These are phyloP conservation scores for Lerema accius DNA, from an alignment of 1,140 invertebrate species.

Conservation along the genomic window DNA sequence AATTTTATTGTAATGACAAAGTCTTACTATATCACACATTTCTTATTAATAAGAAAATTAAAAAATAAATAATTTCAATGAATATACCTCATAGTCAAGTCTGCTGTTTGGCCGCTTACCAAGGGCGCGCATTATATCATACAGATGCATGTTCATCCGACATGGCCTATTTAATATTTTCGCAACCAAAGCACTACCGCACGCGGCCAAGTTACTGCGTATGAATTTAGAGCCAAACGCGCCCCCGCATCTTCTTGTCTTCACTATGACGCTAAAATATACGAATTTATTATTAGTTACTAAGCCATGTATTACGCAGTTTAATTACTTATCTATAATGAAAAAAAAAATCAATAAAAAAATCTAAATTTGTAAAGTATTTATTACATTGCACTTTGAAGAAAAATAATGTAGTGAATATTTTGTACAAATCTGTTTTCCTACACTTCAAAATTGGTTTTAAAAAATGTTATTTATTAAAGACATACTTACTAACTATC, in stretches of 20 bases:
- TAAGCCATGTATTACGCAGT: too few relatives aligned
- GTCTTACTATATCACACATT: too few relatives aligned
- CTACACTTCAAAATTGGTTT: too few relatives aligned
- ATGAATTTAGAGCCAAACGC: slow-evolving; percentile 86
- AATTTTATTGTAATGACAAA: too few relatives aligned
- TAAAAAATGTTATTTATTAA: too few relatives aligned
- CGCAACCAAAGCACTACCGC: slow-evolving; percentile 84
- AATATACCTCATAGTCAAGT: slow-evolving; percentile 63
- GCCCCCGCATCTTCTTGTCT: slow-evolving; percentile 86
- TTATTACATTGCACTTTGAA: too few relatives aligned
- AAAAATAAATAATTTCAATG: slow-evolving; percentile 8
- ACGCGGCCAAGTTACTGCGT: slow-evolving; percentile 76
- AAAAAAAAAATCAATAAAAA: too few relatives aligned
- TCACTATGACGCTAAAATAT: slow-evolving; percentile 82
- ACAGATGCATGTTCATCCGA: slow-evolving; percentile 84
- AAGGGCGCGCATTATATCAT: slow-evolving; percentile 85
- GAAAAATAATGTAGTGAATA: too few relatives aligned
- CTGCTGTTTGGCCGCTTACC: slow-evolving; percentile 84
- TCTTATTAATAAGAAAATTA: neutral
- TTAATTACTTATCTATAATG: too few relatives aligned
- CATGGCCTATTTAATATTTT: slow-evolving; percentile 84
- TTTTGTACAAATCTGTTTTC: too few relatives aligned
- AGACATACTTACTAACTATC: slow-evolving; percentile 50
- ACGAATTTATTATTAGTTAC: too few relatives aligned
- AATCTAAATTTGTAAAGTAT: too few relatives aligned